Percentiles rank a stretch among this genome's conserved stretches.
phyloP scores from a whole-genome alignment of 2,797 vertebrate species.

The Tympanoctomys barrerae region DNA sequence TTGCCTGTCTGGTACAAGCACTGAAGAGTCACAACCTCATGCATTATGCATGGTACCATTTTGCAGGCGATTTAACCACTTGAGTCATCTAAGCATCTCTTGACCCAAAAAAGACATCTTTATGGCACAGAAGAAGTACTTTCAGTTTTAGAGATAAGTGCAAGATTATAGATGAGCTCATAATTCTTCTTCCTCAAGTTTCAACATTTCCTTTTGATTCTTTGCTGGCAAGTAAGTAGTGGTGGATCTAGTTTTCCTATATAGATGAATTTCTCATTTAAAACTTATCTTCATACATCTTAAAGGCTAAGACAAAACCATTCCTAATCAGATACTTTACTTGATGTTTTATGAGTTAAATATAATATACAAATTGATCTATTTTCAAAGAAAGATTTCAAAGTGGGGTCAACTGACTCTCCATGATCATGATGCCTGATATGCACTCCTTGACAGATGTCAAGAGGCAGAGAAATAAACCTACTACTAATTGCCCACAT shows the following conservation, averaged over 20 bases:
- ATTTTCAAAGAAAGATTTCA: constrained; percentile 5
- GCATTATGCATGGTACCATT: neutral
- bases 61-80: neutral
- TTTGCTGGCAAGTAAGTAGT: accelerated
- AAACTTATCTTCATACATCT: neutral
- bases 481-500: neutral
- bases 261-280: neutral
- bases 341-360: neutral
- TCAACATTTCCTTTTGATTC: neutral
- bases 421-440: neutral
- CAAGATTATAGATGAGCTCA: neutral
- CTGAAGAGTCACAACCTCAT: neutral
- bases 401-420: neutral
- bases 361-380: neutral
- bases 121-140: neutral
- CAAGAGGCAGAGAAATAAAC: neutral
- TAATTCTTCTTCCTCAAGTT: neutral
- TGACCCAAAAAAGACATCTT: neutral
- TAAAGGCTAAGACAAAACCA: neutral
- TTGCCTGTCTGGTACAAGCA: neutral
- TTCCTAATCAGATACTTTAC: neutral
- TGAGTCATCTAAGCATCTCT: neutral
- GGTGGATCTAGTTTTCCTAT: neutral
- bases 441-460: neutral
- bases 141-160: neutral